Base-by-base conservation (phyloP, 2,113 vertebrate species). In the Erythrocebus patas region DNA sequence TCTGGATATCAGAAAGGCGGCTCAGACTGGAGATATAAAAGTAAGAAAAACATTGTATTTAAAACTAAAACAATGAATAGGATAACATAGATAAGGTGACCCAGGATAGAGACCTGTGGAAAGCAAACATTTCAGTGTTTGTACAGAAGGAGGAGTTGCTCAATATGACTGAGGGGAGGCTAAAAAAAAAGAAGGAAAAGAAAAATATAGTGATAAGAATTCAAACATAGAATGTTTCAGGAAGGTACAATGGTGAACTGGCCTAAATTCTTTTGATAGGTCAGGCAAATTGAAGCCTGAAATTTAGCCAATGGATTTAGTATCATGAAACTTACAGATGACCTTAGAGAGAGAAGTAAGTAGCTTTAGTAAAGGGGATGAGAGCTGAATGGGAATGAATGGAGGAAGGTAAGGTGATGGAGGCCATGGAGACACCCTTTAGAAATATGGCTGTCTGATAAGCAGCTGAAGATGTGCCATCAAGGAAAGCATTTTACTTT, bases 341-440 rank as follows among this genome's bases (percentile, higher is more conserved):
- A 70, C 35, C 18, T 59, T 17, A 91, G 48, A 43, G 22, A 43
- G 22, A 91, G 22, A 79, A 72, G n/a, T 52, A 52, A 66, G 61
- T 27, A 93, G 68, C 32, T 81, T 73, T 35, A 38, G 22, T 43
- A 52, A 25, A 76, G 8, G 23, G 13, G 8, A n/a, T 52, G 20
- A 27, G 14, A 76, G 22, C 43, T 57, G 68, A 64, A 45, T 0
- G 35, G 12, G 22, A 45, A 52, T 13, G 40, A 68, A 17, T 25
- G 48, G 35, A 59, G 83, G 40, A n/a, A 89, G 57, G 12, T 3
- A 61, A 61, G 72, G 55, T n/a, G 18, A 13, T 72, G n/a, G 43
- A 52, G 2, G 0, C 17, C 5, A 16, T 16, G 5, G 2, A 35
- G 35, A 72, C 1, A 0, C 1, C 10, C 89, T 61, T 78, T 50